Conservation (phyloP, 1,140 invertebrate genomes). For the Acromyrmex charruanus region DNA sequence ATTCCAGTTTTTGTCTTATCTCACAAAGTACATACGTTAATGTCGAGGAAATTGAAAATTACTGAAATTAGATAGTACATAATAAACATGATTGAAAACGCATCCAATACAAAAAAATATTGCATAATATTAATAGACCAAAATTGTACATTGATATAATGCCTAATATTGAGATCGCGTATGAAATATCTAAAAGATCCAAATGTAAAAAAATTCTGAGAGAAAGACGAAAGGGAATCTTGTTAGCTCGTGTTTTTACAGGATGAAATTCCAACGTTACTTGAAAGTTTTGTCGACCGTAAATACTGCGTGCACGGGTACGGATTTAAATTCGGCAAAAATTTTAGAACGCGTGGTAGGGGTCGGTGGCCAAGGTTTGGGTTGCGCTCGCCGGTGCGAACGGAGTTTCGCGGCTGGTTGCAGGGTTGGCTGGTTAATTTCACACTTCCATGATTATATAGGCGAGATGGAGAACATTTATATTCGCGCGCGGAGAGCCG, state of each 20-base stretch:
- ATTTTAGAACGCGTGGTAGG: slow-evolving; percentile 62
- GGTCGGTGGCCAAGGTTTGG: slow-evolving; percentile 20
- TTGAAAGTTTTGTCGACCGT: slow-evolving; percentile 51
- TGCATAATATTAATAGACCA: no score
- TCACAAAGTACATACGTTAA: not conserved
- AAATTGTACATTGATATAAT: not conserved
- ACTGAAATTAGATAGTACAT: not conserved
- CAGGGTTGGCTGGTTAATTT: slow-evolving; percentile 84
- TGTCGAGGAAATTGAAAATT: not conserved
- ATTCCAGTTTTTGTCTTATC: not conserved
- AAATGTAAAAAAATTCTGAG: not conserved
- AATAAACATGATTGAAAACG: not conserved
- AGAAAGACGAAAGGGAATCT: not conserved
- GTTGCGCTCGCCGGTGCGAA: slow-evolving; percentile 38
- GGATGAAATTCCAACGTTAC: slow-evolving; percentile 13
- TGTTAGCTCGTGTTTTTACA: not conserved
- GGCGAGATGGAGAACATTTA: slow-evolving; percentile 83
- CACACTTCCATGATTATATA: slow-evolving; percentile 85
- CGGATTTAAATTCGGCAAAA: slow-evolving; percentile 73
- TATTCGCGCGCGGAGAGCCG: slow-evolving; percentile 76
- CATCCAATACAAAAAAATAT: not conserved
- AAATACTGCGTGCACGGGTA: not conserved
- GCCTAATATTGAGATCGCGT: not conserved
- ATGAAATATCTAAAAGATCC: not conserved
- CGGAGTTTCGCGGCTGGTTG: slow-evolving; percentile 80